Conservation (phyloP, 2,888 invertebrate species). For the Drosophila nigricruria region DNA sequence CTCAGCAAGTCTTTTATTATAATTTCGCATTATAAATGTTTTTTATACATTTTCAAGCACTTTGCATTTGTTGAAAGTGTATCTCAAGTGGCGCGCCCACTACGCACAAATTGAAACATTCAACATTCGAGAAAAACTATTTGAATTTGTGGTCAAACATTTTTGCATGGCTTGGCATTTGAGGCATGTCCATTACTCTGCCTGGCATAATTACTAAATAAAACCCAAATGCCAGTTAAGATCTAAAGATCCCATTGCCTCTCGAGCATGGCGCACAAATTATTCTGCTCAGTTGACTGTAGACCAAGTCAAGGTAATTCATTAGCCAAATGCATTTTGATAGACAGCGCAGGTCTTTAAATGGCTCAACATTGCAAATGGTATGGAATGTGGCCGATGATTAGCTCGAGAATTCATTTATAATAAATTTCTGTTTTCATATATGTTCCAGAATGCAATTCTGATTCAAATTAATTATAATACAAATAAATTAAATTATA, state of each 20-base stretch:
- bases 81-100: slow-evolving; percentile 40
- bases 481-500: too few species aligned
- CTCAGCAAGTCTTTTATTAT: slow-evolving; percentile 56
- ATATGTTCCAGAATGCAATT: neutral
- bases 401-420: slow-evolving; percentile 1
- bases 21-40: slow-evolving; percentile 38
- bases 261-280: slow-evolving; percentile 8
- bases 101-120: slow-evolving; percentile 31
- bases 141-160: slow-evolving; percentile 17
- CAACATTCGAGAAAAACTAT: slow-evolving; percentile 27
- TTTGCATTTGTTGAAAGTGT: slow-evolving; percentile 40
- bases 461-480: neutral
- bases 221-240: slow-evolving; percentile 28
- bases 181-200: slow-evolving; percentile 25
- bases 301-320: slow-evolving; percentile 25
- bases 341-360: slow-evolving; percentile 13
- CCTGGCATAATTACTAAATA: slow-evolving; percentile 38
- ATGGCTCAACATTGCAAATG: slow-evolving; percentile 18
- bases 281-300: slow-evolving; percentile 42
- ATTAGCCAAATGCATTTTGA: slow-evolving; percentile 32
- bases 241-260: slow-evolving; percentile 14
- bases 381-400: neutral
- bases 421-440: neutral
- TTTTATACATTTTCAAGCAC: slow-evolving; percentile 26
- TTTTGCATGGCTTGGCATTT: neutral